phyloP scores from a whole-genome alignment of 2,113 vertebrate species.

The Donacobius atricapilla region DNA sequence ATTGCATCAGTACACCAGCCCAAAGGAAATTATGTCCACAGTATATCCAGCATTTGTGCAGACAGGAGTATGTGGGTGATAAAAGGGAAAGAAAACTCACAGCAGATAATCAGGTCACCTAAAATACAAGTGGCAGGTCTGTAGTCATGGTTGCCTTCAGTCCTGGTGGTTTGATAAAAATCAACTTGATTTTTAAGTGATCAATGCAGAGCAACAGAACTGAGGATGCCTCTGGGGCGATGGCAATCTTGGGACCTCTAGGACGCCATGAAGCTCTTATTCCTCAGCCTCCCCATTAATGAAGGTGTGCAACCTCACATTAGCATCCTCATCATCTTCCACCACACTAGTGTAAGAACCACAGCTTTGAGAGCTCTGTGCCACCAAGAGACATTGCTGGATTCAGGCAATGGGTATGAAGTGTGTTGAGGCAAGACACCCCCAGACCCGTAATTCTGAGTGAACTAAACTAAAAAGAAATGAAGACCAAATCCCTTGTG shows the following conservation, averaged over 20 bases:
- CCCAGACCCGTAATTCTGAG: background rate
- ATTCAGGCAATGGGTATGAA: background rate
- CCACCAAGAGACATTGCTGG: background rate
- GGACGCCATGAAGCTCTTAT: background rate
- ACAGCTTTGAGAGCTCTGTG: background rate
- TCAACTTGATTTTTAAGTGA: background rate
- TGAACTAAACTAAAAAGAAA: background rate
- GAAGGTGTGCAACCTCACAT: background rate
- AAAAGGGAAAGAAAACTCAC: background rate
- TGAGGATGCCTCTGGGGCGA: background rate
- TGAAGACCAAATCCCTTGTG: background rate
- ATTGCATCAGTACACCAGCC: accelerated
- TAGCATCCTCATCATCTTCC: background rate
- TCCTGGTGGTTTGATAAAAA: background rate
- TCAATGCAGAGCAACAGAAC: background rate
- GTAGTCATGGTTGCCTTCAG: background rate
- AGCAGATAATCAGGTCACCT: background rate
- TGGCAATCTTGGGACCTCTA: accelerated
- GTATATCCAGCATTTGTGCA: background rate
- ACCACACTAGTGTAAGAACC: background rate
- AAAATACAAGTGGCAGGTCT: background rate
- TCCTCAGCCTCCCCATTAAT: background rate
- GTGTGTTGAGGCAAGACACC: background rate
- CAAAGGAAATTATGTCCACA: background rate
- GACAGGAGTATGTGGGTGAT: background rate